These are phyloP conservation scores for Acanthosepion lycidas DNA, from an alignment of 2,888 invertebrate species.

Conservation along the genomic window DNA sequence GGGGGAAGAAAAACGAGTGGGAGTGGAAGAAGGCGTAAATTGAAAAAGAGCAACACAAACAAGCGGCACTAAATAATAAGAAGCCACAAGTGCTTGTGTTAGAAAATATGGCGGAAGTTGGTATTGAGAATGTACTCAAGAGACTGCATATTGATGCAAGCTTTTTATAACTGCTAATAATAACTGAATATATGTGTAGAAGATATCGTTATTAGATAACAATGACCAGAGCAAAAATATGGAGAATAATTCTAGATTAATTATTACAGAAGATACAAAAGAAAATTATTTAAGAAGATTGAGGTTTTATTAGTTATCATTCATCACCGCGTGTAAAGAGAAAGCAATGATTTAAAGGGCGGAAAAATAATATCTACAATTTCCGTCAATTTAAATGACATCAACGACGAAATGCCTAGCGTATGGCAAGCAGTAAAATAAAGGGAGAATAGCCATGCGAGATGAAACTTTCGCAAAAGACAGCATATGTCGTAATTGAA, in stretches of 20 bases:
- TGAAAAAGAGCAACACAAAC: neutral
- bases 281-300: neutral
- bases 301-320: neutral
- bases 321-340: neutral
- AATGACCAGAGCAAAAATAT: neutral
- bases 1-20: neutral
- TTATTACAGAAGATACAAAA: neutral
- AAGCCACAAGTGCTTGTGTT: neutral
- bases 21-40: neutral
- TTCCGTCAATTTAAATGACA: neutral
- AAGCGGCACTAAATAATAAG: neutral
- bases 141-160: neutral
- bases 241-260: neutral
- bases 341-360: neutral
- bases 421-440: no score
- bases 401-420: no score
- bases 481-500: no score
- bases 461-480: no score
- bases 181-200: neutral
- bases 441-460: no score
- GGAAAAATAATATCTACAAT: neutral
- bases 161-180: neutral
- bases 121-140: neutral
- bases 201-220: neutral
- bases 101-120: neutral